Percentiles rank a stretch among this genome's conserved stretches.
Conservation (phyloP, 1,140 invertebrate genomes). For the Archegozetes longisetosus region DNA sequence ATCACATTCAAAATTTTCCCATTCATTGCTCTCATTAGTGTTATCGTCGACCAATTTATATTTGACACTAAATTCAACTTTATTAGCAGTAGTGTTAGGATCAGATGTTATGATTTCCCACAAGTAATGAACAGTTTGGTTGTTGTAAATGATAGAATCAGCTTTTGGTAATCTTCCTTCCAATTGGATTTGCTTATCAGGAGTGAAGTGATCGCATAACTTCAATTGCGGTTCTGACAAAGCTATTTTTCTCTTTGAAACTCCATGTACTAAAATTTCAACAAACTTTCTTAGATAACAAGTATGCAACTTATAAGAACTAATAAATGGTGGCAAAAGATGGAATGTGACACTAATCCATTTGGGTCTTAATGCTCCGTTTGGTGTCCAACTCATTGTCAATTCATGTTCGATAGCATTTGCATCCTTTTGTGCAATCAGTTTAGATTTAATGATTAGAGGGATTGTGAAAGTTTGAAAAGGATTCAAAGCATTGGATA, state of each 20-base stretch:
- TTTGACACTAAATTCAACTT: conserved; percentile 17
- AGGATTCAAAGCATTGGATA: conserved; percentile 42
- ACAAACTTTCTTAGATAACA: conserved; percentile 41
- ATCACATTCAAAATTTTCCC: conserved; percentile 17
- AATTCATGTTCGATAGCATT: conserved; percentile 52
- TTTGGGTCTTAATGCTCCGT: conserved; percentile 30
- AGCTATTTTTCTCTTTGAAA: conserved; percentile 20
- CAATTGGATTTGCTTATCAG: neutral
- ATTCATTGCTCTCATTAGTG: neutral
- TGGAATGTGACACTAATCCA: conserved; percentile 32
- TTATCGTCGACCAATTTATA: conserved; percentile 12
- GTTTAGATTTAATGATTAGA: conserved; percentile 48
- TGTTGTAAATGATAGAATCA: conserved; percentile 21
- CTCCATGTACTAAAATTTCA: conserved; percentile 41
- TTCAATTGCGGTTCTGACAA: neutral
- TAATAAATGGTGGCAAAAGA: conserved; percentile 62
- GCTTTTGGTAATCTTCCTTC: neutral
- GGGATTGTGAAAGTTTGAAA: conserved; percentile 45
- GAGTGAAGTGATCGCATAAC: neutral
- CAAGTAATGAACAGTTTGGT: conserved; percentile 18
- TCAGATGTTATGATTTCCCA: conserved; percentile 20
- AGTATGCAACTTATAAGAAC: conserved; percentile 60
- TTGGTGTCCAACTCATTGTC: conserved; percentile 21
- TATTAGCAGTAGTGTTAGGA: conserved; percentile 3
- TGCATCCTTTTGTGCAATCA: conserved; percentile 47